phyloP scores from a whole-genome alignment of 2,113 vertebrate species.

The Chaenogobius annularis region DNA sequence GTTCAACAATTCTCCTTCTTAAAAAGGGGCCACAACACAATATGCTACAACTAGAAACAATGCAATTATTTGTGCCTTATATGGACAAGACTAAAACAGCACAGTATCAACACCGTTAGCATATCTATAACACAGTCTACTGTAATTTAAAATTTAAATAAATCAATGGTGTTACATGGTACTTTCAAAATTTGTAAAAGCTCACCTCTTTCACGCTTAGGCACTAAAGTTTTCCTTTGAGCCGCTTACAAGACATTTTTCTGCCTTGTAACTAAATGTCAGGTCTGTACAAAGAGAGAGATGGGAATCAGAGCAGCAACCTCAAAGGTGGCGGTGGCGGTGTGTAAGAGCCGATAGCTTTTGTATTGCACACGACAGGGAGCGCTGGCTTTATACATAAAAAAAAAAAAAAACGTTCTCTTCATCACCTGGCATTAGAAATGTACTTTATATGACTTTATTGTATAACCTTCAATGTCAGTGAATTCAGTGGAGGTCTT shows the following conservation, averaged over 20 bases:
- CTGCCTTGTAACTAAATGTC: slow-evolving; percentile 70
- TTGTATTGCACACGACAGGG: slow-evolving; percentile 43
- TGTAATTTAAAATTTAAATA: background rate
- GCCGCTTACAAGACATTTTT: slow-evolving; percentile 66
- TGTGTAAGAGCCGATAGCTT: slow-evolving; percentile 61
- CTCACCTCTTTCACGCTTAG: slow-evolving; percentile 9
- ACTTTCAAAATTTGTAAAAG: slow-evolving; percentile 15
- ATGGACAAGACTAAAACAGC: too few species aligned
- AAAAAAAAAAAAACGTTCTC: slow-evolving; percentile 42
- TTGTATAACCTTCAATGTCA: slow-evolving; percentile 38
- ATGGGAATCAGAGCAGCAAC: slow-evolving; percentile 64
- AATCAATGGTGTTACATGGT: slow-evolving; percentile 16
- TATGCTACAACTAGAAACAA: too few species aligned
- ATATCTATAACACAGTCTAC: too few species aligned
- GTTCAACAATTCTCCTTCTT: too few species aligned
- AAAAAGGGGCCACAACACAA: too few species aligned
- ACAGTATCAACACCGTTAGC: too few species aligned
- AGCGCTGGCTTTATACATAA: slow-evolving; percentile 30
- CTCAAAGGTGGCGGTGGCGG: slow-evolving; percentile 53
- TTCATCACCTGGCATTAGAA: slow-evolving; percentile 46
- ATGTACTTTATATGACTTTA: slow-evolving; percentile 50
- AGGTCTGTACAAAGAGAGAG: slow-evolving; percentile 56
- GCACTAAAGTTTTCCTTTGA: slow-evolving; percentile 50
- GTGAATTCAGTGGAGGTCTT: slow-evolving; percentile 25
- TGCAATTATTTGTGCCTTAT: too few species aligned